Conservation (phyloP, 1,140 invertebrate genomes). For the Dreissena rostriformis region DNA sequence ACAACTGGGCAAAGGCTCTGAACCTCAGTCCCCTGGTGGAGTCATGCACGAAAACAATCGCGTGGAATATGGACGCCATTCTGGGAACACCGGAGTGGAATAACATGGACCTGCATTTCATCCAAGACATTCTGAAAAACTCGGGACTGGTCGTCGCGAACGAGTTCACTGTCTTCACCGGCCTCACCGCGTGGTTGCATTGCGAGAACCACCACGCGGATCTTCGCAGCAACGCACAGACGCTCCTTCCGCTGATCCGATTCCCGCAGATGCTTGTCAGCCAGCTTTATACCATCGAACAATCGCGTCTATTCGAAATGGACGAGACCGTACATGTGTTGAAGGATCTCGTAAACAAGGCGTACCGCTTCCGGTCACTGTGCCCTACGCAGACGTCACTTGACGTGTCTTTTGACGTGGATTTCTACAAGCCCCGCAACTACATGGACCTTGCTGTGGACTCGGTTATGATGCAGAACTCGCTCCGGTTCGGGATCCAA, state of each 20-base stretch:
- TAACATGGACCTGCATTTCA: conserved; percentile 79
- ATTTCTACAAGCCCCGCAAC: conserved; percentile 78
- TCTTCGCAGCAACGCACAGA: conserved; percentile 65
- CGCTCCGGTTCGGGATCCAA: conserved; percentile 79
- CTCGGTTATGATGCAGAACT: conserved; percentile 79
- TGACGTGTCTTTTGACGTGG: conserved; percentile 68
- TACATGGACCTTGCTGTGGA: conserved; percentile 79
- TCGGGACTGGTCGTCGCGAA: conserved; percentile 76
- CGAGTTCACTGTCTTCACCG: conserved; percentile 74
- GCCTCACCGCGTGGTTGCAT: conserved; percentile 73
- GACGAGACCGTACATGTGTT: conserved; percentile 68
- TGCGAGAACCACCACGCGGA: conserved; percentile 63
- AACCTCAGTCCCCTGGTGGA: conserved; percentile 73
- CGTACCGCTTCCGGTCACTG: conserved; percentile 79
- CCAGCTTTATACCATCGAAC: conserved; percentile 76
- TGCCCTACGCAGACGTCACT: conserved; percentile 75
- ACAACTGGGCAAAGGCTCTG: conserved; percentile 79
- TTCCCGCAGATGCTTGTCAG: conserved; percentile 80
- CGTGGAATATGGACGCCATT: conserved; percentile 79
- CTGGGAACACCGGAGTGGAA: conserved; percentile 76
- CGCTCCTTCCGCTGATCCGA: conserved; percentile 78
- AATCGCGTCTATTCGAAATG: conserved; percentile 62
- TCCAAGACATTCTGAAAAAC: conserved; percentile 75
- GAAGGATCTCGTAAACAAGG: conserved; percentile 73
- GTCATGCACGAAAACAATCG: conserved; percentile 79